Conservation (phyloP, 1,140 invertebrate species). For the Micrasema minimum region DNA sequence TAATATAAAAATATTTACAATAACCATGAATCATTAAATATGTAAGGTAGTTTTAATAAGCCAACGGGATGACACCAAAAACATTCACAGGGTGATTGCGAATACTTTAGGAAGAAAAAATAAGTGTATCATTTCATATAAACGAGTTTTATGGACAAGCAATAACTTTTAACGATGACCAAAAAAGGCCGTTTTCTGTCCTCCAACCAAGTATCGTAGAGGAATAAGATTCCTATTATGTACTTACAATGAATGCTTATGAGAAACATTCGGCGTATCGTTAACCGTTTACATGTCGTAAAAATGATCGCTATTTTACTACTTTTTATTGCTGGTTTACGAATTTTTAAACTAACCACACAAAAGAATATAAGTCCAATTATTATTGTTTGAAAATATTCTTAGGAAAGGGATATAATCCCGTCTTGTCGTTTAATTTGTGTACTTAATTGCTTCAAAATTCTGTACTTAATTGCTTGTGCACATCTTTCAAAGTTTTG, state of each 20-base stretch:
- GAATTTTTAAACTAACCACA: slow-evolving; percentile 33
- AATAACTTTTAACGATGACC: neutral
- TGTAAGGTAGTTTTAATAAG: neutral
- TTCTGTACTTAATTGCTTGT: no score
- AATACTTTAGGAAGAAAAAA: no score
- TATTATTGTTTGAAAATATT: no score
- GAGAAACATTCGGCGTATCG: slow-evolving; percentile 27
- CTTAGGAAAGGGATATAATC: no score
- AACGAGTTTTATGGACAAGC: neutral
- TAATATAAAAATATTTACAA: no score
- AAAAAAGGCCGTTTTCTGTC: neutral
- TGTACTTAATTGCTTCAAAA: no score
- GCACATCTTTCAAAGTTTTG: no score
- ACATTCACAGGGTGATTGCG: neutral
- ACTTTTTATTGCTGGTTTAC: slow-evolving; percentile 36
- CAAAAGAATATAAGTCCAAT: slow-evolving; percentile 26
- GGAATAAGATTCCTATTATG: no score
- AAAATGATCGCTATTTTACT: slow-evolving; percentile 35
- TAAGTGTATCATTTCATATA: neutral
- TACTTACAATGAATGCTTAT: slow-evolving; percentile 5
- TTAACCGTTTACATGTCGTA: slow-evolving; percentile 46
- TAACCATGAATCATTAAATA: neutral
- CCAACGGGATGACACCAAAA: neutral
- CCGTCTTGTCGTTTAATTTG: no score
- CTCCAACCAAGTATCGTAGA: neutral